These are phyloP conservation scores for Steromphala cineraria DNA, from an alignment of 2,888 invertebrate species.

Conservation along the genomic window DNA sequence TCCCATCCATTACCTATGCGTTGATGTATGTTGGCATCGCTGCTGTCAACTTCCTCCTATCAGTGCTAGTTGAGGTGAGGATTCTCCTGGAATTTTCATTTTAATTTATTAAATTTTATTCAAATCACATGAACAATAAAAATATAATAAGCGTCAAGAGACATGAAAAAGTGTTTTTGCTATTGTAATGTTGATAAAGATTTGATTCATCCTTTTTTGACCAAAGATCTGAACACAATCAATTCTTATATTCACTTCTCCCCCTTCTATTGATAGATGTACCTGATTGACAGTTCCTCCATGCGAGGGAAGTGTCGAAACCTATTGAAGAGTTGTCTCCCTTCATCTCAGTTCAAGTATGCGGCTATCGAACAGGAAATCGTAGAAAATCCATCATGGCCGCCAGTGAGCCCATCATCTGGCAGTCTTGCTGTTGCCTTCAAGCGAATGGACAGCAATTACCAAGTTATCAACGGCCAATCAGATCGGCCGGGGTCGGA, in stretches of 20 bases:
- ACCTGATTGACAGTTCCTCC: neutral
- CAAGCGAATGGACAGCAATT: neutral
- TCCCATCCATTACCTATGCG: constrained; percentile 77
- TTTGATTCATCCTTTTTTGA: too few species aligned
- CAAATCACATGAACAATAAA: too few species aligned
- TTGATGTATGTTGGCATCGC: constrained; percentile 79
- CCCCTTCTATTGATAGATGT: neutral
- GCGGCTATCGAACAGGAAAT: neutral
- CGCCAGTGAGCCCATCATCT: neutral
- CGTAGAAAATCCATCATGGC: neutral
- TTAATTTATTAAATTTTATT: too few species aligned
- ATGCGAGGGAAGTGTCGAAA: neutral
- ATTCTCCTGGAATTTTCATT: neutral
- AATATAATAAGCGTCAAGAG: too few species aligned
- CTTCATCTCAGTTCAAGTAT: neutral
- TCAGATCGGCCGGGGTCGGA: neutral
- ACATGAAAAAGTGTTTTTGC: too few species aligned
- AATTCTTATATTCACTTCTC: too few species aligned
- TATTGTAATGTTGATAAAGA: too few species aligned
- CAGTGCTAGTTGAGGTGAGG: constrained; percentile 77
- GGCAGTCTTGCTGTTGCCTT: neutral
- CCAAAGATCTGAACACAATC: too few species aligned
- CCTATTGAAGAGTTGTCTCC: neutral
- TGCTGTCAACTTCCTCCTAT: constrained; percentile 75
- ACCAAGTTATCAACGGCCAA: neutral